Evolutionary conservation across 1,140 invertebrate species (phyloP), one percentile per base, ranked within the genome.

Genomic region (Acromyrmex charruanus): DNA sequence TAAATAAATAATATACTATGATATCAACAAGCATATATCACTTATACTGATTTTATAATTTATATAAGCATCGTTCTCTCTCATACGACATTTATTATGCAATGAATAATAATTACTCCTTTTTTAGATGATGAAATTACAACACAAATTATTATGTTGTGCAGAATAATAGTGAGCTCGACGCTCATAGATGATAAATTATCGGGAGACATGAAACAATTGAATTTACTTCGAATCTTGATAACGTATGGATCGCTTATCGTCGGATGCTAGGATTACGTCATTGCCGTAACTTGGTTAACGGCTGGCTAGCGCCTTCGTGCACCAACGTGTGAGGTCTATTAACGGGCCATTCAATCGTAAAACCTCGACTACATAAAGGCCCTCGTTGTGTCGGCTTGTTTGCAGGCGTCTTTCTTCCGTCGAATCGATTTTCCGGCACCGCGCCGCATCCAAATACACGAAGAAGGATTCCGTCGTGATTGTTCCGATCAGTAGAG

Each of bases 331-430:
- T 90, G 91, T 92, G 90, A 91, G 87, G 90, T 92, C 90, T 90
- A 90, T 91, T 91, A 91, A 91, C 85, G 69, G 84, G 53, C 84
- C 90, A 90, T 91, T 91, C 90, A 90, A 88, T 91, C 87, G 82
- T 84, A 86, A 86, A 88, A 75, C 72, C 86, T 77, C 72, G 74
- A 79, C 80, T 77, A 49, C 87, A 86, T 85, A 79, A 81, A 88
- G 77, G 74, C 44, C 55, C 77, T 86, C 77, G 63, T 85, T 88
- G 81, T 88, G 87, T 75, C 87, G 72, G 59, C 88, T 89, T 89
- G 88, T 89, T 89, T 89, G 82, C 86, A 49, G n/a, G 71, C 86
- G 53, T 77, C 88, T 75, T 86, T 79, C 58, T 82, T 88, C 65
- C 77, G 63, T 88, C 88, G 68, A 89, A 89, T 89, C 87, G 82